Base-by-base conservation (phyloP, 35 echinoderm and acorn worm species). In the Acanthaster planci region DNA sequence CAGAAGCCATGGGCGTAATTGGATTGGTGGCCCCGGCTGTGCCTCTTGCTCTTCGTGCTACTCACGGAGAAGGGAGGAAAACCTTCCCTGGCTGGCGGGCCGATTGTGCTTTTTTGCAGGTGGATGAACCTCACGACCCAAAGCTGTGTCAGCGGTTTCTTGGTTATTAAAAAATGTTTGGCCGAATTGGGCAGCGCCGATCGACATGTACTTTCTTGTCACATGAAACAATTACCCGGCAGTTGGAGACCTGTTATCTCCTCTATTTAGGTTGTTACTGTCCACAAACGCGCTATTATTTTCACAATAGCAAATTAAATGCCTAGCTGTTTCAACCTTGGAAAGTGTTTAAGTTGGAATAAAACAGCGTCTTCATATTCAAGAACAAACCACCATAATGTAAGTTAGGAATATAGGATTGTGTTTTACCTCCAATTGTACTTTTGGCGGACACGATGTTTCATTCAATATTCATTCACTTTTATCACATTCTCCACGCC, bases 1-100 rank as follows among this genome's bases (percentile, higher is more conserved):
- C 64, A 72, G 64, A 72, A 72, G 64, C 64, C 34, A 72, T 34
- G 64, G 64, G 64, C 64, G 30, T 72, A 72, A 72, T 72, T 72
- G 64, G 64, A 72, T 72, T 29, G 18, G 64, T 72, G 64, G 64
- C 64, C 64, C 64, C 64, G 64, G 18, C 64, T 72, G 64, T 72
- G 64, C 64, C 64, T 72, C 64, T 47, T 26, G 64, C 64, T 72
- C 64, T 72, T 21, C 64, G 14, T 26, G 64, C 64, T 47, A 8
- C 64, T 72, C 64, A 47, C 42, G 42, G 12, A 47, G 42, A 6
- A 47, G 12, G 42, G 12, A 47, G 34, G 30, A 72, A 72, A 31
- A 72, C 64, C 64, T 72, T 34, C 64, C 34, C 64, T 72, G 42
- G 64, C 64, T 72, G 10, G 64, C 64, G 64, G 64, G 64, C 26